A percentile compares a stretch with the other conserved stretches of the same genome.
phyloP scores from a whole-genome alignment of 37 sponge, comb jelly and placozoan genomes.

The Mnemiopsis leidyi region DNA sequence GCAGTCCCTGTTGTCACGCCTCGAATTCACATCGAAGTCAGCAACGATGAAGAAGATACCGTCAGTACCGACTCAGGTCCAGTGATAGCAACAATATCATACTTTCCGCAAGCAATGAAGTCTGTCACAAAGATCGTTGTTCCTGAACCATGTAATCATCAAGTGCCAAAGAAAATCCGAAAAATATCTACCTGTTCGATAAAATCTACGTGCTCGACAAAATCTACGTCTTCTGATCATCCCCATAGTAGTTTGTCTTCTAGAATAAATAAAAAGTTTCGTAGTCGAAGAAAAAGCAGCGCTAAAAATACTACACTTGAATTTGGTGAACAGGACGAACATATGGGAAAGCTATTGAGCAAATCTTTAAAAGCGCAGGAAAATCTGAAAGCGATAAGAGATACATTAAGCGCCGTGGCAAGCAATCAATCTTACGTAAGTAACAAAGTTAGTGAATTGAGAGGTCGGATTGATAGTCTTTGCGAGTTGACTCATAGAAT shows the following conservation, averaged over 20 bases:
- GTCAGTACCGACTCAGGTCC: not conserved
- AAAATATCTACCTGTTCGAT: not conserved
- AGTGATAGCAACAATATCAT: not conserved
- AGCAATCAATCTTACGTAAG: not conserved
- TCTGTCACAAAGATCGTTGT: slow-evolving; percentile 33
- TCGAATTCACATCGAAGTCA: not conserved
- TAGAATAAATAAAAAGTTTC: slow-evolving; percentile 21
- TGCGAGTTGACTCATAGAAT: not conserved
- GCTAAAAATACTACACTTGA: not conserved
- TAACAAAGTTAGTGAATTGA: not conserved
- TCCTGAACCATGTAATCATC: not conserved
- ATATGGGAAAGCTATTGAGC: slow-evolving; percentile 1
- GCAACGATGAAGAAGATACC: not conserved
- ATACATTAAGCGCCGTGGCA: not conserved
- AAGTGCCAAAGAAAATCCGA: not conserved
- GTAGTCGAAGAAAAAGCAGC: slow-evolving; percentile 34
- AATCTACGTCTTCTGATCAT: not conserved
- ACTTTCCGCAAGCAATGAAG: slow-evolving; percentile 16
- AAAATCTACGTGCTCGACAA: not conserved
- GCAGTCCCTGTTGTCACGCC: not conserved
- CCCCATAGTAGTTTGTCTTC: not conserved
- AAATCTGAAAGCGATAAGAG: slow-evolving; percentile 38
- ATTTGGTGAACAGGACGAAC: not conserved
- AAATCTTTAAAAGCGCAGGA: slow-evolving; percentile 35
- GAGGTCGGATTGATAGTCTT: not conserved